Evolutionary conservation across 2,888 invertebrate genomes (phyloP), one percentile per base, ranked within the genome.

Genomic region (Eupithecia subfuscata): DNA sequence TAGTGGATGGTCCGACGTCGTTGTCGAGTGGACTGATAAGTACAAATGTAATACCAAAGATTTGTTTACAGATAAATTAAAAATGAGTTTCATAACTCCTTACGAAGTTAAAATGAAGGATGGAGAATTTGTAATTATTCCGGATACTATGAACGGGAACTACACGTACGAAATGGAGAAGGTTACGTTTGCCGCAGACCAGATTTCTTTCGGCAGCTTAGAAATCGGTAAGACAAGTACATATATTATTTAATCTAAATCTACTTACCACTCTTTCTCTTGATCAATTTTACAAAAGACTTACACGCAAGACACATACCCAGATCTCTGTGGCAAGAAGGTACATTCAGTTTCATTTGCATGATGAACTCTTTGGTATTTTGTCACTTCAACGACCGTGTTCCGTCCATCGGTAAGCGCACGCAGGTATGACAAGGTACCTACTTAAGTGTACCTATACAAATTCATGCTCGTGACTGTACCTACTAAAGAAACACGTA

Each of bases 41-140:
- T 25, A 18, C 34, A 34, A 64, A 64, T 0, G 64, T 64, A 12
- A 34, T 9, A 18, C 1, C 7, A 64, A 67, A 2, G 11, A 11
- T 74, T 79, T 43, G 18, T 25, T 82, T 84, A 12, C 78, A 87
- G 86, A 84, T 22, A 84, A 85, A 76, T 11, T 87, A 4, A 69
- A 76, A 71, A 45, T 85, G 40, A 82, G 71, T 12, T 77, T 82
- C 6, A 79, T 80, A 12, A 79, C 72, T 67, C 78, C 80, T 22
- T 82, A 81, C 65, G 72, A 78, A 14, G 64, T 83, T 0, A 69
- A 80, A 7, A 81, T 78, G 72, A 82, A 84, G 18, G 84, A 84
- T 69, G 85, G 82, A 8, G 83, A 86, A 18, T 76, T 83, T 16
- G 85, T 82, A 70, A 56, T 87, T n/a, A 71, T 81, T n/a, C 82